phyloP scores from a whole-genome alignment of 2,888 invertebrate species.

The Morpho achilles region DNA sequence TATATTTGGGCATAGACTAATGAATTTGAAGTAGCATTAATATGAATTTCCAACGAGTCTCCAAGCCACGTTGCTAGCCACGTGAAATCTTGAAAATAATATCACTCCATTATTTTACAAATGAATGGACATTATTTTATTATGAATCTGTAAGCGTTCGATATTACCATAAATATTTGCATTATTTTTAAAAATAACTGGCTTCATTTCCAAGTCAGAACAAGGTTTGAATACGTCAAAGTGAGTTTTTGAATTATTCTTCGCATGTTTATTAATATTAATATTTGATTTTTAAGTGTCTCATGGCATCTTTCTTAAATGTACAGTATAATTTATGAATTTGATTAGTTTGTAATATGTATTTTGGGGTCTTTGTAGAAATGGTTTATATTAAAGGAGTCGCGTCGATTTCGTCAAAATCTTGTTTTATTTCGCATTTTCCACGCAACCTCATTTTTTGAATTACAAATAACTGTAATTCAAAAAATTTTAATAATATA shows the following conservation, averaged over 20 bases:
- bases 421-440: too few species aligned
- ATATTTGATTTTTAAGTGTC: too few species aligned
- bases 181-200: slow-evolving; percentile 38
- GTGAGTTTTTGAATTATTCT: slow-evolving; percentile 20
- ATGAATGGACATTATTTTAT: slow-evolving; percentile 56
- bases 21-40: slow-evolving; percentile 56
- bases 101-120: slow-evolving; percentile 45
- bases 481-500: too few species aligned
- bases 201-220: slow-evolving; percentile 35
- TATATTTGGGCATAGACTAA: slow-evolving; percentile 43
- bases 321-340: too few species aligned
- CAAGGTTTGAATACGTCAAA: slow-evolving; percentile 32
- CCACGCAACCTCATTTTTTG: too few species aligned
- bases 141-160: slow-evolving; percentile 58
- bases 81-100: slow-evolving; percentile 52
- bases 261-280: not conserved
- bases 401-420: too few species aligned
- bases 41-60: slow-evolving; percentile 48
- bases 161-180: slow-evolving; percentile 55
- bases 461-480: too few species aligned
- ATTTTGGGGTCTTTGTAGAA: too few species aligned
- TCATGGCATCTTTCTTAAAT: too few species aligned
- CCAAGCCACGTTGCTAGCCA: slow-evolving; percentile 47
- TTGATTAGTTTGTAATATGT: too few species aligned
- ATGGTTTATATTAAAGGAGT: too few species aligned